Base-by-base conservation (phyloP, 2,113 vertebrate genomes). In the Seriola aureovittata region DNA sequence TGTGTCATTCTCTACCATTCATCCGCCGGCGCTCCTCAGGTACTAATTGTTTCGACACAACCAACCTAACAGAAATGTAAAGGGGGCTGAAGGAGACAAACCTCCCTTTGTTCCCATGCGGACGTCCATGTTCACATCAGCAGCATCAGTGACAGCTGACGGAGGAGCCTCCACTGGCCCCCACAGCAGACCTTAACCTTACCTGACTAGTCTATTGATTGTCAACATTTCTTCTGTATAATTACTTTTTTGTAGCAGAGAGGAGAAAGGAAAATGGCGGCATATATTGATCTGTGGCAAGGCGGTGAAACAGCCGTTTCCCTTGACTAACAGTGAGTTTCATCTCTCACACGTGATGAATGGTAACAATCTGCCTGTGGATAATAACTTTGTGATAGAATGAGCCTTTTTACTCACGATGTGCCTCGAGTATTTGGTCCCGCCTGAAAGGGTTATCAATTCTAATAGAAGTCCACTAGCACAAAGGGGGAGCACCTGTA, bases 361-460 rank as follows among this genome's bases (percentile, higher is more conserved):
- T 97, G 96, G 96, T 94, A 95, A 95, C 92, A 44, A 93, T 95
- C 93, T 89, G 68, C 88, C 93, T 68, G 91, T 91, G 95, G 96
- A 95, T 98, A 98, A 98, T 99, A 97, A 97, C 97, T 96, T 96
- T 96, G 95, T 96, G 96, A 95, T 97, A 95, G 97, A 97, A 97
- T 96, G 96, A 95, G 96, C 95, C 96, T 93, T 92, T 85, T 94
- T 93, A 86, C 93, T 89, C 90, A 88, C 84, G 50, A 69, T 71
- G 75, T 81, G 81, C 90, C 88, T 48, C 3, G 66, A 82, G 88
- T 85, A 86, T 93, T 91, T 90, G 88, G 89, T 86, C 81, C 73
- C 66, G 67, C 52, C 85, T 92, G 84, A 93, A 83, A 90, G 89
- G 85, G 92, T 93, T 93, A 95, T 95, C 90, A 92, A 93, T 95